Evolutionary conservation across 2,888 invertebrate genomes (phyloP).

Genomic region (Hydraecia micacea): DNA sequence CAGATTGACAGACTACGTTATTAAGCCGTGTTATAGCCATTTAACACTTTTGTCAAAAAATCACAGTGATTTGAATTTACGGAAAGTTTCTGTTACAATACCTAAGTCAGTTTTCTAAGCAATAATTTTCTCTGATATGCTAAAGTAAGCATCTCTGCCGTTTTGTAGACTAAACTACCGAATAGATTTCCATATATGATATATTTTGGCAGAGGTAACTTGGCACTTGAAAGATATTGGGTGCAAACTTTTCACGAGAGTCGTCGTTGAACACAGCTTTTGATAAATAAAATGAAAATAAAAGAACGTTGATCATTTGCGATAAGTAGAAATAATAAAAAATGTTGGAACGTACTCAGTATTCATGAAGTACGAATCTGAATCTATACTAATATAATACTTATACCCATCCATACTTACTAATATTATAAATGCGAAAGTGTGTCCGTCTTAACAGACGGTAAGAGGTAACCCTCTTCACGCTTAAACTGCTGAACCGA

Average conservation of each 20-base stretch:
- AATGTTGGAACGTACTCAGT: not conserved
- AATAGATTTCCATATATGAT: conserved; percentile 11
- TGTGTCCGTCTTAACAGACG: no score
- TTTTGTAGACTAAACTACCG: not conserved
- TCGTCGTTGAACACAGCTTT: not conserved
- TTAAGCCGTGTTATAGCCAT: not conserved
- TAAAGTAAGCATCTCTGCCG: not conserved
- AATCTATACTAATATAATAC: no score
- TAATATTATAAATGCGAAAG: no score
- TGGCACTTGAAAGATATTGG: conserved; percentile 7
- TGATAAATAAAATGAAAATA: conserved; percentile 17
- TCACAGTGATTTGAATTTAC: not conserved
- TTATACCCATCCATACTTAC: no score
- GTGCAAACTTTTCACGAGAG: not conserved
- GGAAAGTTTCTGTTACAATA: not conserved
- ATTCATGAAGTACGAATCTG: not conserved
- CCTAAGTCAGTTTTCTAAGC: not conserved
- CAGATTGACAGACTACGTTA: not conserved
- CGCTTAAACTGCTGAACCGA: no score
- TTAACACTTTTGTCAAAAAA: not conserved
- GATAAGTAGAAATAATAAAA: not conserved
- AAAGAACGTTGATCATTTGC: not conserved
- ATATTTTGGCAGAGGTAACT: conserved; percentile 34
- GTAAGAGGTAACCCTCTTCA: no score
- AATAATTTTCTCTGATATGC: not conserved